Percentiles rank a stretch among this genome's conserved stretches.
These are phyloP conservation scores for Entomobrya multifasciata DNA, from an alignment of 2,888 invertebrate genomes.

Conservation along the genomic window DNA sequence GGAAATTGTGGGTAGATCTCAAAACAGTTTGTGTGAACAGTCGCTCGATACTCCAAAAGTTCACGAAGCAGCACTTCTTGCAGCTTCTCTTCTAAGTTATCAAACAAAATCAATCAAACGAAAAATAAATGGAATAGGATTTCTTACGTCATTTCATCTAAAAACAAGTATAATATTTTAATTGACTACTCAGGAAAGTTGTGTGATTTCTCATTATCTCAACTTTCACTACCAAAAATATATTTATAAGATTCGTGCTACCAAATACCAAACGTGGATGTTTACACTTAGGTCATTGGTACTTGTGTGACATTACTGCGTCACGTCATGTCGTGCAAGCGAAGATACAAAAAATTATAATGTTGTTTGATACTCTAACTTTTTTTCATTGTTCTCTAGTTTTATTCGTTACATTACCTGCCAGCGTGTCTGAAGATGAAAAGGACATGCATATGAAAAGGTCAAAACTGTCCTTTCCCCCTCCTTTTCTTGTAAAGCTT, in stretches of 20 bases:
- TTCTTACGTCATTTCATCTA: constrained; percentile 22
- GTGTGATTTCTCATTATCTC: too few relatives aligned
- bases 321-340: neutral
- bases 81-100: constrained; percentile 20
- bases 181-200: too few relatives aligned
- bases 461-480: constrained; percentile 56
- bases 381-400: too few relatives aligned
- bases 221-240: too few relatives aligned
- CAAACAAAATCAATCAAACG: neutral
- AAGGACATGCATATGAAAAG: constrained; percentile 48
- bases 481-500: constrained; percentile 48
- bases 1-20: constrained; percentile 18
- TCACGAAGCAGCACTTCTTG: constrained; percentile 33
- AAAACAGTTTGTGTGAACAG: constrained; percentile 48
- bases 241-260: too few relatives aligned
- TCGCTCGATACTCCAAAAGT: constrained; percentile 15
- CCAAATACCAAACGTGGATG: too few relatives aligned
- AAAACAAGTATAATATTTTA: too few relatives aligned
- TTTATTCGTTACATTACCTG: constrained; percentile 27
- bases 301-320: neutral
- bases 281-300: too few relatives aligned
- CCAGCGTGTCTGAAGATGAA: neutral
- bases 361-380: too few relatives aligned
- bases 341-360: too few relatives aligned
- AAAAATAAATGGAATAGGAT: neutral